Base-by-base conservation (phyloP, 2,888 invertebrate genomes). In the Melinopterus prodromus region DNA sequence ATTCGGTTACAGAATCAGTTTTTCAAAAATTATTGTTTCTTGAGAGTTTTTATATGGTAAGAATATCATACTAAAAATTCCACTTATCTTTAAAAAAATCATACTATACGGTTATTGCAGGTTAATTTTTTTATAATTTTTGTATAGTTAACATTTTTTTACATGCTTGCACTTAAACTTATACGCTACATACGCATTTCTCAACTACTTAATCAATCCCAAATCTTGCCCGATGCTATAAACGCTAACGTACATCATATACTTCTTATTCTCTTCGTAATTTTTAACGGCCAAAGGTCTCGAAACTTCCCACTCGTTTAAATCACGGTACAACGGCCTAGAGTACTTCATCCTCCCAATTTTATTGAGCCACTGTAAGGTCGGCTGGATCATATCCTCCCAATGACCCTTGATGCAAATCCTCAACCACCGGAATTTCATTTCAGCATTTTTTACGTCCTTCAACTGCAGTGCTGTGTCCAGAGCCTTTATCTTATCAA, bases 321-420 rank as follows among this genome's bases (percentile, higher is more conserved):
- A 90, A 86, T 96, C 97, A 81, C 96, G 93, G 89, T 97, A 98
- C 76, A 98, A 91, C 2, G 98, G 97, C 38, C 97, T 92, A 1
- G 96, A 94, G 89, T 93, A 98, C 89, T 98, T 98, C 96, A 98
- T 96, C 78, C 98, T 92, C 69, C 98, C 98, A 86, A 96, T 94
- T 16, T 92, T 92, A 83, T 95, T 96, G 7, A 97, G 93, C 90
- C 98, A 98, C 16, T 92, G 88, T 79, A 98, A 90, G 0, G 94
- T 94, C n/a, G 92, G 91, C 0, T 91, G 89, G 69, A 98, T 89
- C 85, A 93, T 93, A 0, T 92, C 90, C 37, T 91, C 89, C 91
- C 96, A 94, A 79, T 91, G 92, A 14, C 94, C 93, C 86, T 92
- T 93, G n/a, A 98, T 90, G 83, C 95, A 93, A 80, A 97, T 88